A percentile compares a stretch with the other conserved stretches of the same genome.
These are phyloP conservation scores for Rhinatrema bivittatum DNA, from an alignment of 2,797 vertebrate species.

Conservation along the genomic window DNA sequence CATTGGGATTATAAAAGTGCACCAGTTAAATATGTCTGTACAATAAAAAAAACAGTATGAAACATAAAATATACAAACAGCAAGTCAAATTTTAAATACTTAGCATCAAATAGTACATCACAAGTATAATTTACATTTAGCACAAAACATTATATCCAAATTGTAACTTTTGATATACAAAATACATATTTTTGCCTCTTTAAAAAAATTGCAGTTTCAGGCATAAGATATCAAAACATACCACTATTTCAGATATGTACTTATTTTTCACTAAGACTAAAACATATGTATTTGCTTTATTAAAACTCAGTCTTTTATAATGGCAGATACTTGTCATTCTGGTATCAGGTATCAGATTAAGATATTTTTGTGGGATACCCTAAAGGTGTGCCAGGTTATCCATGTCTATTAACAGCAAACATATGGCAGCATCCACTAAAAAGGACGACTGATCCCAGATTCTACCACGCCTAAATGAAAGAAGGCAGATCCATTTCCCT, in stretches of 20 bases:
- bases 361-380: no score
- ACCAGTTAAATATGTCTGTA: slow-evolving; percentile 66
- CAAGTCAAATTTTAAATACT: slow-evolving; percentile 62
- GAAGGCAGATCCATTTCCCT: no score
- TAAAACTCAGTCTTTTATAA: slow-evolving; percentile 9
- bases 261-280: slow-evolving; percentile 5
- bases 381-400: no score
- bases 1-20: slow-evolving; percentile 63
- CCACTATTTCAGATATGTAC: slow-evolving; percentile 9
- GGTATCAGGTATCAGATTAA: no score
- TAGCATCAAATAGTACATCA: slow-evolving; percentile 64
- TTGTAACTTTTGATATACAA: slow-evolving; percentile 65
- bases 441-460: no score
- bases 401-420: no score
- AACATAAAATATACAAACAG: slow-evolving; percentile 66
- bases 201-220: slow-evolving; percentile 47
- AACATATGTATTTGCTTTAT: slow-evolving; percentile 5
- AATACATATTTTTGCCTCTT: slow-evolving; percentile 58
- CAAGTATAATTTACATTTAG: slow-evolving; percentile 66
- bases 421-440: no score
- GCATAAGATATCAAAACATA: slow-evolving; percentile 43
- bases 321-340: neutral
- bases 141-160: slow-evolving; percentile 67
- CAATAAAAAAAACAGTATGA: slow-evolving; percentile 48
- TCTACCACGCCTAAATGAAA: no score